phyloP scores from a whole-genome alignment of 2,113 vertebrate species.

The Gnathonemus longibarbis region DNA sequence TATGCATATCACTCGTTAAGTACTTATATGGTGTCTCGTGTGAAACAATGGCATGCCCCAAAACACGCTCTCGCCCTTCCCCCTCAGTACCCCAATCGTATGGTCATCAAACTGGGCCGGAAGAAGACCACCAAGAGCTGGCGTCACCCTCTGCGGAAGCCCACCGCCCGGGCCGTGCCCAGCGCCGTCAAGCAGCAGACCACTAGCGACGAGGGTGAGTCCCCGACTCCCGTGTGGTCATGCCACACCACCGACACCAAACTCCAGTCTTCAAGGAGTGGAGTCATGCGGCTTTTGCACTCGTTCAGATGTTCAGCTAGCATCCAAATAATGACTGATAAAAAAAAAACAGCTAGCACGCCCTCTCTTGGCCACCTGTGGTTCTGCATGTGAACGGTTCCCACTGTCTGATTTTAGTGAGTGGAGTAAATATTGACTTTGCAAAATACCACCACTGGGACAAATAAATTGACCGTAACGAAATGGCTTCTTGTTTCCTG shows the following conservation, averaged over 20 bases:
- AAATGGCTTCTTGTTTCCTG: neutral
- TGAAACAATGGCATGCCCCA: neutral
- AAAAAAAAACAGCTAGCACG: neutral
- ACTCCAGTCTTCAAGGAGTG: neutral
- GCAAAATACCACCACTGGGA: neutral
- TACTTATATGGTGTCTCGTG: neutral
- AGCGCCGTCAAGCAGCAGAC: constrained; percentile 82
- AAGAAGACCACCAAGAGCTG: constrained; percentile 64
- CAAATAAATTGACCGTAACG: constrained; percentile 1
- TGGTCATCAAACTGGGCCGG: constrained; percentile 29
- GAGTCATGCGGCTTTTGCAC: neutral
- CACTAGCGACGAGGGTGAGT: constrained; percentile 78
- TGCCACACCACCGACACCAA: neutral
- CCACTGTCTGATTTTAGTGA: neutral
- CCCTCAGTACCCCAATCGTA: constrained; percentile 48
- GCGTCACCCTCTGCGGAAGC: constrained; percentile 69
- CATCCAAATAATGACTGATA: neutral
- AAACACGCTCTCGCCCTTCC: neutral
- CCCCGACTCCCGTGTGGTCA: neutral
- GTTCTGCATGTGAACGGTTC: neutral
- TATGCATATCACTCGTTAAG: neutral
- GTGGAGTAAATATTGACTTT: constrained; percentile 10
- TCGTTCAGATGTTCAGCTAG: neutral
- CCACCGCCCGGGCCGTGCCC: constrained; percentile 78
- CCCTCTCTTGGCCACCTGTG: neutral